Percentiles rank a stretch among this genome's conserved stretches.
Evolutionary conservation across 1,140 invertebrate genomes (phyloP).

Genomic region (Delia radicum): DNA sequence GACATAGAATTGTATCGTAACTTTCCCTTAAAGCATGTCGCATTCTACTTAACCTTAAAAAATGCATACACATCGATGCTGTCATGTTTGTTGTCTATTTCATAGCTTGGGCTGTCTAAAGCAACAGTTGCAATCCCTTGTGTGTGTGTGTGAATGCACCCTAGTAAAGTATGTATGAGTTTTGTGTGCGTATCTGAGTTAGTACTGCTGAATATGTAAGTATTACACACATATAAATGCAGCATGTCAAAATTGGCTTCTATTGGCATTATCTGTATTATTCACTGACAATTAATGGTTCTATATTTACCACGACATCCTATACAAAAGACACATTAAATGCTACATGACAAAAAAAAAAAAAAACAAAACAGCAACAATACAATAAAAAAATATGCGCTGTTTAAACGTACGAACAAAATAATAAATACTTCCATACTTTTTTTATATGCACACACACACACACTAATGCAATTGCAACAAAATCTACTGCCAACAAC

Average conservation of each 20-base stretch:
- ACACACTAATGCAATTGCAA: no score
- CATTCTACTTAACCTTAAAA: background rate
- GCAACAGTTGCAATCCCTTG: background rate
- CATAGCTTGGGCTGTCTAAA: background rate
- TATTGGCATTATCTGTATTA: constrained; percentile 15
- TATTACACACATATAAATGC: background rate
- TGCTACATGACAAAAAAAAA: no score
- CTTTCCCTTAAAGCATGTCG: no score
- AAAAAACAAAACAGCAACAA: no score
- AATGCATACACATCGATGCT: background rate
- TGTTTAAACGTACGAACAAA: no score
- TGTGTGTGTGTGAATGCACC: background rate
- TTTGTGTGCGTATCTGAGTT: background rate
- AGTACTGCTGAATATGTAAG: background rate
- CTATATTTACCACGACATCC: background rate
- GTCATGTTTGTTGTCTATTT: constrained; percentile 5
- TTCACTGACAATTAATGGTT: constrained; percentile 19
- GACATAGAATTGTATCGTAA: no score
- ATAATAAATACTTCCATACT: no score
- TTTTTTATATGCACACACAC: no score
- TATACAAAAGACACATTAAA: background rate
- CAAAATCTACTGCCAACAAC: no score
- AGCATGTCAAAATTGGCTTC: constrained; percentile 13
- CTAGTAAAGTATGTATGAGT: background rate
- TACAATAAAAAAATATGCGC: no score